These are phyloP conservation scores for Diabrotica undecimpunctata DNA, from an alignment of 1,140 invertebrate genomes.

Conservation along the genomic window DNA sequence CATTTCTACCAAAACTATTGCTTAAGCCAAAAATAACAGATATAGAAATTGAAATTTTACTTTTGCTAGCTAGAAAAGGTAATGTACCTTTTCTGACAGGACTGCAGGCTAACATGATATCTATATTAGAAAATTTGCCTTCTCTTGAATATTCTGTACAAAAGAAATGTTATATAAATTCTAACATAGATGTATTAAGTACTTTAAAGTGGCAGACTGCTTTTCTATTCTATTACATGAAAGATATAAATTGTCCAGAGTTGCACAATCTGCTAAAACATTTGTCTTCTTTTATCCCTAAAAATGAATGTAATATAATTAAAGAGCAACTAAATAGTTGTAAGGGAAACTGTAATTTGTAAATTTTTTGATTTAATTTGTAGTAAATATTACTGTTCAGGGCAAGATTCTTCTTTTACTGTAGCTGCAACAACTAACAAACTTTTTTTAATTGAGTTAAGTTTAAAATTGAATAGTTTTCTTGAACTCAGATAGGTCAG, in stretches of 20 bases:
- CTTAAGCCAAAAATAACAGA: conserved; percentile 20
- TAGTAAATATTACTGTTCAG: no score
- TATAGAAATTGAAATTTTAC: conserved; percentile 14
- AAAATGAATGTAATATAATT: background rate
- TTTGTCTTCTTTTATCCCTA: background rate
- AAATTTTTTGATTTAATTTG: background rate
- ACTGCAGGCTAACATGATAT: conserved; percentile 42
- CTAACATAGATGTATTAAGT: background rate
- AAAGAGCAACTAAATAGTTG: background rate
- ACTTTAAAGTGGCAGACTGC: background rate
- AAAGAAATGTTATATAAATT: background rate
- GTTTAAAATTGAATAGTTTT: no score
- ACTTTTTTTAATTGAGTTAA: no score
- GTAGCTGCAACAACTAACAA: no score
- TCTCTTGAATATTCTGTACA: background rate
- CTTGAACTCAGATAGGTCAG: no score
- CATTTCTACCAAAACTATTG: conserved; percentile 31
- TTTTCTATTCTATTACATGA: background rate
- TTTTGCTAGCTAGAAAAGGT: conserved; percentile 26
- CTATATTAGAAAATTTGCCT: conserved; percentile 47
- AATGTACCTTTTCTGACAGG: conserved; percentile 21
- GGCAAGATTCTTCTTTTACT: no score
- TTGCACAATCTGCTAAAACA: background rate
- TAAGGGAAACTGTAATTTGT: background rate
- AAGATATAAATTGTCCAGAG: background rate